Evolutionary conservation across 2,113 vertebrate genomes (phyloP).

Genomic region (Erythrocercus mccallii): DNA sequence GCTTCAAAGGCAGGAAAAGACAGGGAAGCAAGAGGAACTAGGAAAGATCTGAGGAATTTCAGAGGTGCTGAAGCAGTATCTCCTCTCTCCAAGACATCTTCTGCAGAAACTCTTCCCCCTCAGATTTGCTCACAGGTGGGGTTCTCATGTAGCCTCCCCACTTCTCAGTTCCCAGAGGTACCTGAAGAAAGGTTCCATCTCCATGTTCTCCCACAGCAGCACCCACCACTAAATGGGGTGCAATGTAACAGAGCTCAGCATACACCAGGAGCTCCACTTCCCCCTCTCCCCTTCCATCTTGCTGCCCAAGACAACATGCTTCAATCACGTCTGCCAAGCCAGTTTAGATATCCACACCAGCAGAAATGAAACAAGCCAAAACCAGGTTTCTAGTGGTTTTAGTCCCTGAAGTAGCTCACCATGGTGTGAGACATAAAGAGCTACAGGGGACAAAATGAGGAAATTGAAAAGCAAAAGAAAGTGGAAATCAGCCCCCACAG

Average conservation of each 20-base stretch:
- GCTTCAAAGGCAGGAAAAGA: background rate
- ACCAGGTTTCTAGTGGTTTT: background rate
- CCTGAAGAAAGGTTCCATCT: background rate
- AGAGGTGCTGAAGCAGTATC: background rate
- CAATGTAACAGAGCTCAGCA: background rate
- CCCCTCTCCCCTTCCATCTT: background rate
- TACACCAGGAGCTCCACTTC: background rate
- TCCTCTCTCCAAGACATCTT: background rate
- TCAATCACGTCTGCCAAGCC: background rate
- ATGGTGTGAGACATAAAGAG: background rate
- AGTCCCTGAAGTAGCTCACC: background rate
- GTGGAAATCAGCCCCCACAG: background rate
- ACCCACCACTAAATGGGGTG: background rate
- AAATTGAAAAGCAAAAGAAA: background rate
- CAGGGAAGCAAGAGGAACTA: background rate
- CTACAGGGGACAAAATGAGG: background rate
- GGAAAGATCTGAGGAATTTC: background rate
- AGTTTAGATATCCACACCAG: background rate
- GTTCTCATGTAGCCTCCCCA: background rate
- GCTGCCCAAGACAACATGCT: background rate
- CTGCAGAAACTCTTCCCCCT: background rate
- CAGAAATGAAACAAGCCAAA: background rate
- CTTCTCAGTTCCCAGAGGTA: background rate
- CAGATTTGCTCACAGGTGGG: fast-evolving
- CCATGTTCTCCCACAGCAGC: background rate